Percentiles rank a stretch among this genome's conserved stretches.
Conservation (phyloP, 1,140 invertebrate genomes). For the Artemia franciscana region DNA sequence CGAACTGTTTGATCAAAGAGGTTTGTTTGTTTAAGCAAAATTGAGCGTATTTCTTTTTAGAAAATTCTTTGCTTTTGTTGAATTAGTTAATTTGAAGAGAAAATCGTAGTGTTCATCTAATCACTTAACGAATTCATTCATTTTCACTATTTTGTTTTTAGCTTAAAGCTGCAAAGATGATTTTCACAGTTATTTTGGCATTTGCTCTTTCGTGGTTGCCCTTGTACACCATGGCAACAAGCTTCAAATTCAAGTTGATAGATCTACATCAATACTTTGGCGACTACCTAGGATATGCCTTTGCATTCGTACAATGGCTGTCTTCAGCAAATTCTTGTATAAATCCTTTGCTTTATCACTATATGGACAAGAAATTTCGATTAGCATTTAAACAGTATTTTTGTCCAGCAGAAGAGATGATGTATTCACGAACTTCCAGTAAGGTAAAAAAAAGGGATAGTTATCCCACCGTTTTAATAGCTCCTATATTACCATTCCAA, state of each 20-base stretch:
- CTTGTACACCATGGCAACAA: conserved; percentile 28
- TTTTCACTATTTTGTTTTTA: conserved; percentile 18
- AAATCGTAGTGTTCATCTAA: no score
- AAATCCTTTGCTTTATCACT: conserved; percentile 31
- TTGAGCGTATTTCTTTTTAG: no score
- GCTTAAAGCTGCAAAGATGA: conserved; percentile 34
- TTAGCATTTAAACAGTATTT: background rate
- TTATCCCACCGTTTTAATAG: no score
- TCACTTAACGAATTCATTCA: no score
- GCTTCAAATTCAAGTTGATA: conserved; percentile 21
- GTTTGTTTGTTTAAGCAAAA: no score
- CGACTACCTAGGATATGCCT: conserved; percentile 20
- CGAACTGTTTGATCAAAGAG: no score
- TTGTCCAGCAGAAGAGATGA: background rate
- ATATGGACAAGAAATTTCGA: conserved; percentile 17
- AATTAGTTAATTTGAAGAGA: no score
- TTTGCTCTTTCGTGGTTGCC: conserved; percentile 40
- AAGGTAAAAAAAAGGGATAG: background rate
- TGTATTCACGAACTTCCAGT: background rate
- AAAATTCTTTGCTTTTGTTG: no score
- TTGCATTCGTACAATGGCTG: conserved; percentile 38
- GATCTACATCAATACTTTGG: conserved; percentile 9
- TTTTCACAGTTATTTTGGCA: conserved; percentile 32
- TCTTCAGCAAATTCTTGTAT: conserved; percentile 27
- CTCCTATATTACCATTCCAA: no score